Percentiles rank a stretch among this genome's conserved stretches.
These are phyloP conservation scores for Drosophila setosimentum DNA, from an alignment of 2,888 invertebrate species.

Conservation along the genomic window DNA sequence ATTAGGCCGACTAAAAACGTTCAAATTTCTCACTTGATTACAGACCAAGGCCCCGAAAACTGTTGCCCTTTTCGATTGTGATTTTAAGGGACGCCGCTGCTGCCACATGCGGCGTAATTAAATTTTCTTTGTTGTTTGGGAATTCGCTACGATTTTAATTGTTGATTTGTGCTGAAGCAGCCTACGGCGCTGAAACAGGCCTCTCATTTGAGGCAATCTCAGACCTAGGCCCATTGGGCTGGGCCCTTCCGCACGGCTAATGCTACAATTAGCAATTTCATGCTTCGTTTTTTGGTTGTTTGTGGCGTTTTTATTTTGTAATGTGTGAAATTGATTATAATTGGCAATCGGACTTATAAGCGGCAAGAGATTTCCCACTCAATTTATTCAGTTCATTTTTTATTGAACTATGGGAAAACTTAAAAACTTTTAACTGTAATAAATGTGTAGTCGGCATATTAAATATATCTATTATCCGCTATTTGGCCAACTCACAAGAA, in stretches of 20 bases:
- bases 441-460: not conserved
- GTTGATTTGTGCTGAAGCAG: slow-evolving; percentile 55
- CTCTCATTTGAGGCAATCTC: slow-evolving; percentile 36
- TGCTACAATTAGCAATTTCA: slow-evolving; percentile 76
- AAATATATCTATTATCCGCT: slow-evolving; percentile 7
- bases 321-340: slow-evolving; percentile 78
- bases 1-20: slow-evolving; percentile 59
- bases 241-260: slow-evolving; percentile 67
- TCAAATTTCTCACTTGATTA: slow-evolving; percentile 73
- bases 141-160: slow-evolving; percentile 79
- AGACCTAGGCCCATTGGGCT: slow-evolving; percentile 27
- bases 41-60: slow-evolving; percentile 53
- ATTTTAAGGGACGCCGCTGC: slow-evolving; percentile 57
- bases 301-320: slow-evolving; percentile 47
- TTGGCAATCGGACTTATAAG: slow-evolving; percentile 67
- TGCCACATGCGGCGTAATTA: slow-evolving; percentile 77
- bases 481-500: slow-evolving; percentile 12
- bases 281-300: slow-evolving; percentile 56
- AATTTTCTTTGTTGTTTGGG: slow-evolving; percentile 76
- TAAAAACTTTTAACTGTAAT: slow-evolving; percentile 22
- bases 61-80: slow-evolving; percentile 41
- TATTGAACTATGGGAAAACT: slow-evolving; percentile 35
- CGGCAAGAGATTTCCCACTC: slow-evolving; percentile 50
- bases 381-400: slow-evolving; percentile 2
- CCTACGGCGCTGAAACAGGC: slow-evolving; percentile 54